These are phyloP conservation scores for Sebastes fasciatus DNA, from an alignment of 2,113 vertebrate genomes.

Conservation along the genomic window DNA sequence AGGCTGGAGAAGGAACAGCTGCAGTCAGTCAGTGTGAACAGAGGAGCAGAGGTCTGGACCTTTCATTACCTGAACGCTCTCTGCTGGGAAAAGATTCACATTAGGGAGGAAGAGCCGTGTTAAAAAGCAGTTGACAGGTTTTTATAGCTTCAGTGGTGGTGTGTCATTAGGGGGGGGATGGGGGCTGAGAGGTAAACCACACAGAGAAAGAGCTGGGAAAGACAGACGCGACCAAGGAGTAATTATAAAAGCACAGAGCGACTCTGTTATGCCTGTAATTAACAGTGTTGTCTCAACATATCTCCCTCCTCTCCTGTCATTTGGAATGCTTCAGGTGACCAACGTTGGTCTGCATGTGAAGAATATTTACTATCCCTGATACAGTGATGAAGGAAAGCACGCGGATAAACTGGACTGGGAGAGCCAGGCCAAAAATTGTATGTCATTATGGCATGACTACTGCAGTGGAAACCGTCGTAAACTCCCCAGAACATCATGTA, in stretches of 20 bases:
- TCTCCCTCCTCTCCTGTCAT: slow-evolving; percentile 39
- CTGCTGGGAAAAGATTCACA: slow-evolving; percentile 43
- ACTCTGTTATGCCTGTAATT: slow-evolving; percentile 65
- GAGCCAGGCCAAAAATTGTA: background rate
- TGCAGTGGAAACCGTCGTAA: slow-evolving; percentile 44
- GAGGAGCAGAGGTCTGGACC: slow-evolving; percentile 37
- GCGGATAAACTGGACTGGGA: slow-evolving; percentile 2
- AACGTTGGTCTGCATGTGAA: background rate
- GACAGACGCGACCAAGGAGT: slow-evolving; percentile 33
- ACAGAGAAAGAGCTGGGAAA: slow-evolving; percentile 47
- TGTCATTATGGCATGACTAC: slow-evolving; percentile 23
- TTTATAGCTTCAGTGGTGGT: slow-evolving; percentile 40
- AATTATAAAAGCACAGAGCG: slow-evolving; percentile 65
- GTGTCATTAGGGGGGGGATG: slow-evolving; percentile 57
- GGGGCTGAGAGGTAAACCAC: slow-evolving; percentile 44
- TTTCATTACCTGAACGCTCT: slow-evolving; percentile 50
- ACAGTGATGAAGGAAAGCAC: background rate
- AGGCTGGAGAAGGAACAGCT: slow-evolving; percentile 38
- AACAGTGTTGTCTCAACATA: slow-evolving; percentile 50
- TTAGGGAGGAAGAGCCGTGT: slow-evolving; percentile 27
- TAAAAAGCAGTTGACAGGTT: slow-evolving; percentile 56
- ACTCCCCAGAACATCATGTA: slow-evolving; percentile 30
- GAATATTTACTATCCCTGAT: background rate
- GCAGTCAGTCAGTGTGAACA: slow-evolving; percentile 28
- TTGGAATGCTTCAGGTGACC: slow-evolving; percentile 46